A percentile compares a stretch with the other conserved stretches of the same genome.
phyloP scores from a whole-genome alignment of 2,113 vertebrate genomes.

The Epinephelus moara region DNA sequence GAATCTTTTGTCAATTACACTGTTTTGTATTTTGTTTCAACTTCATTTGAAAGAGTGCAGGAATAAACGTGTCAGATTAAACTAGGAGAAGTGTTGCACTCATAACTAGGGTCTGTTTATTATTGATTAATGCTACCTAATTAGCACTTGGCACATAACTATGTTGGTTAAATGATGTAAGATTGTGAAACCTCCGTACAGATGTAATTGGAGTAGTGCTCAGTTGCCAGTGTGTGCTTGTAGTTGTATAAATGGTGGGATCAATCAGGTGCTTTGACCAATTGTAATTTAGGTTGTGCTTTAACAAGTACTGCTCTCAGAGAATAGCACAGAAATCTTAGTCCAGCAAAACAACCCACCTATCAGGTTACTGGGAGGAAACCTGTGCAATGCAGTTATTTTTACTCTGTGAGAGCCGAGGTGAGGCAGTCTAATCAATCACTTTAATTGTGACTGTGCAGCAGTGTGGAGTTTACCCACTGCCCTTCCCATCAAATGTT shows the following conservation, averaged over 20 bases:
- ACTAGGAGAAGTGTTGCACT: slow-evolving; percentile 38
- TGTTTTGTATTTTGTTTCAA: slow-evolving; percentile 1
- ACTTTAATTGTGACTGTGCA: slow-evolving; percentile 44
- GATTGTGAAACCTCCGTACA: slow-evolving; percentile 60
- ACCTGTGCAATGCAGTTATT: slow-evolving; percentile 33
- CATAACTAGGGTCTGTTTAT: slow-evolving; percentile 60
- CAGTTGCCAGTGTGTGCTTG: neutral
- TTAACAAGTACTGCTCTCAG: slow-evolving; percentile 5
- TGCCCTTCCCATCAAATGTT: slow-evolving; percentile 29
- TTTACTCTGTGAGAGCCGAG: neutral
- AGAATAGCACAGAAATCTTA: slow-evolving; percentile 4
- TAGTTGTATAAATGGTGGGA: slow-evolving; percentile 21
- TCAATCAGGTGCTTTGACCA: slow-evolving; percentile 29
- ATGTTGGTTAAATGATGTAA: slow-evolving; percentile 71
- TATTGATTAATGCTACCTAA: slow-evolving; percentile 69
- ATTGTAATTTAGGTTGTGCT: slow-evolving; percentile 11
- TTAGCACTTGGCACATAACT: slow-evolving; percentile 62
- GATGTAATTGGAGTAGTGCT: slow-evolving; percentile 39
- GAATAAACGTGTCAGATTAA: slow-evolving; percentile 53
- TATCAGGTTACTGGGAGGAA: slow-evolving; percentile 12
- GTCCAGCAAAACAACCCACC: neutral
- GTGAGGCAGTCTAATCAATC: slow-evolving; percentile 44
- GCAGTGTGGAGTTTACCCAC: slow-evolving; percentile 19
- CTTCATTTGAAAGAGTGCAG: slow-evolving; percentile 29
- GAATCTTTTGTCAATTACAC: neutral